Evolutionary conservation across 2,113 vertebrate genomes (phyloP), one percentile per base, ranked within the genome.

Genomic region (Ophthalmolycus amberensis): DNA sequence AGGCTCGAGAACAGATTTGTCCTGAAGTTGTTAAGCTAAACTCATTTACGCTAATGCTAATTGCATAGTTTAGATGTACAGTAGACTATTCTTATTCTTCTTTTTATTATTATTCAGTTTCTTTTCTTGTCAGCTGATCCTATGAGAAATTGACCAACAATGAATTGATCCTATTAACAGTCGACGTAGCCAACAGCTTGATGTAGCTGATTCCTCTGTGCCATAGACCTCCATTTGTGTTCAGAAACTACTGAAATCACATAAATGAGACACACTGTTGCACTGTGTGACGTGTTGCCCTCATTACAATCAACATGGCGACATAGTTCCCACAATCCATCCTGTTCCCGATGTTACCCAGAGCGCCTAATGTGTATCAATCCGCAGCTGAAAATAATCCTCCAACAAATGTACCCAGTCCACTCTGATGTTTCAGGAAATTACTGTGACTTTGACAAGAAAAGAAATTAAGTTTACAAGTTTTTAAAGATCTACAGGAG

Each of bases 401-500:
- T n/a, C 32, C 22, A 16, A 25, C 22, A 56, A 34, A 14, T 6
- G 5, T 22, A 48, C 20, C 20, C 11, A n/a, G 11, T 68, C 22
- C 10, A 34, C 6, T 3, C 29, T n/a, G 10, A 20, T 37, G 11
- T 52, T 70, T 25, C 37, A 70, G 29, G 48, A 65, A 22, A 15
- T 64, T 22, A 22, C 6, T 63, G 10, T 9, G 11, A 22, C 11
- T 70, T 46, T 40, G 0, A 32, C 32, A 32, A 29, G 29, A 18
- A 16, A 48, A 50, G 25, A 25, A 29, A 29, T 29, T 4, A 34
- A 22, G 1, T 0, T 16, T 40, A 5, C 3, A 37, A 1, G 37
- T 38, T 71, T 25, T 40, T 72, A 25, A 54, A 58, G 34, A 71
- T 58, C 50, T 42, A 37, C 68, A 32, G 25, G 25, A 58, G 34